phyloP scores from a whole-genome alignment of 2,113 vertebrate genomes.

The Bubo bubo region DNA sequence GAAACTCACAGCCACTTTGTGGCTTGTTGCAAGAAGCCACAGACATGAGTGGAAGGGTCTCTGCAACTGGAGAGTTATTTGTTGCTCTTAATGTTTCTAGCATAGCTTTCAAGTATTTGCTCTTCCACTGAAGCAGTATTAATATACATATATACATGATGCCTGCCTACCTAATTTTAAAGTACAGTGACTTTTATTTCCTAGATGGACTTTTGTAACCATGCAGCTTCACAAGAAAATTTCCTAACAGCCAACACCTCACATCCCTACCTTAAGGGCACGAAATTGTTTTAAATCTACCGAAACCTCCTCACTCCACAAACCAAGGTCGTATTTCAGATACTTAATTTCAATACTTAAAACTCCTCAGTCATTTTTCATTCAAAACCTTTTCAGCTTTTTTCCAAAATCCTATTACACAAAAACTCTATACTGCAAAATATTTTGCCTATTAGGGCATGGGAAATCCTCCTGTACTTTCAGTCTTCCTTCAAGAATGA shows the following conservation, averaged over 20 bases:
- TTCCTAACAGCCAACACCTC: neutral
- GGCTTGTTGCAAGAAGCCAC: constrained; percentile 49
- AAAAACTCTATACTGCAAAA: neutral
- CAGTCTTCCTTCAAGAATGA: neutral
- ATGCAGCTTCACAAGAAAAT: neutral
- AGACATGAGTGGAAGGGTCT: constrained; percentile 20
- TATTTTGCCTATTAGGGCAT: neutral
- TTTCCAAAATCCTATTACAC: neutral
- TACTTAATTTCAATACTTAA: neutral
- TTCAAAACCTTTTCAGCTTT: neutral
- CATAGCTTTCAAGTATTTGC: neutral
- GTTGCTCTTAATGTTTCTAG: neutral
- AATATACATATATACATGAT: neutral
- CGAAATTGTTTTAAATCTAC: neutral
- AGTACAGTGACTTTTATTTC: neutral
- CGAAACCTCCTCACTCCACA: neutral
- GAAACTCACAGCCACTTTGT: constrained; percentile 47
- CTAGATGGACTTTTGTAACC: neutral
- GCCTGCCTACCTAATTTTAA: neutral
- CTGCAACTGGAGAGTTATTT: constrained; percentile 40
- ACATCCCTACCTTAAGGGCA: neutral
- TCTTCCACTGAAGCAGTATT: neutral
- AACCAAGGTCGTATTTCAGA: neutral
- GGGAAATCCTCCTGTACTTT: neutral
- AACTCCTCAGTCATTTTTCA: neutral